These are phyloP conservation scores for Bubo scandiacus DNA, from an alignment of 2,113 vertebrate species.

Conservation along the genomic window DNA sequence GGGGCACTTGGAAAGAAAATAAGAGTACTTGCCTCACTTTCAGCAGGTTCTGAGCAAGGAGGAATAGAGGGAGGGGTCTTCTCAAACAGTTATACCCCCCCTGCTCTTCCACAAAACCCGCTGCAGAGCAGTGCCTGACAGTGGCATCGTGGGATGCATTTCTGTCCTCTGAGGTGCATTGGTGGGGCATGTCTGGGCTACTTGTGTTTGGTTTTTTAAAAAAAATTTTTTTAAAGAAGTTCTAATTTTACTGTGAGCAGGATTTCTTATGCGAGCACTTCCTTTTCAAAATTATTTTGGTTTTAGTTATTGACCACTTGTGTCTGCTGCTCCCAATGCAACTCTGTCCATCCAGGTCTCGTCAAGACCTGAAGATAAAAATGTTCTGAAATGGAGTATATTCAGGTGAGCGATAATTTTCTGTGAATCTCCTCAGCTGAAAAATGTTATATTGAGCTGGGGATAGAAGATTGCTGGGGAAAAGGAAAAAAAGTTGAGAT, in stretches of 20 bases:
- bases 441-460: not conserved
- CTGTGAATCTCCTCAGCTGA: not conserved
- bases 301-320: not conserved
- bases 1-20: not conserved
- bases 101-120: not conserved
- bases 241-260: not conserved
- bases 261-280: not conserved
- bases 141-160: too few species aligned
- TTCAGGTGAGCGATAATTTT: not conserved
- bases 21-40: accelerated
- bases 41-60: not conserved
- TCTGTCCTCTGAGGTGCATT: not conserved
- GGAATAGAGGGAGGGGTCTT: not conserved
- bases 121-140: not conserved
- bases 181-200: not conserved
- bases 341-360: not conserved
- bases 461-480: not conserved
- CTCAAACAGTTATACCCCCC: too few species aligned
- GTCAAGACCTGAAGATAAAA: not conserved
- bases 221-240: not conserved
- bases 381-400: not conserved
- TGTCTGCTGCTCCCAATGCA: not conserved
- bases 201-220: not conserved
- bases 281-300: not conserved
- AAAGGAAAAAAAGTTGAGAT: not conserved